Base-by-base conservation (phyloP, 2,888 invertebrate species). In the Myopa tessellatipennis region DNA sequence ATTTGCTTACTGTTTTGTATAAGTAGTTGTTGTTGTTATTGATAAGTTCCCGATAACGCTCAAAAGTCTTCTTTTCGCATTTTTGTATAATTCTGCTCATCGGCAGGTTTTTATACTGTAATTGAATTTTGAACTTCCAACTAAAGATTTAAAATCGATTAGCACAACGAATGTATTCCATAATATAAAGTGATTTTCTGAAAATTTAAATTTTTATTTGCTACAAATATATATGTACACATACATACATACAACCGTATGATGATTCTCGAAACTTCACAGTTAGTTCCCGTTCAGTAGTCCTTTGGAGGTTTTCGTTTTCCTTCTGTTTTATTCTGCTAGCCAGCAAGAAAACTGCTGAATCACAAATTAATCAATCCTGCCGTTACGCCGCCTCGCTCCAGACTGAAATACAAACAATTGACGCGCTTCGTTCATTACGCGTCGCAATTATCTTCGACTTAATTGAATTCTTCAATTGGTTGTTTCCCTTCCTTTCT, bases 401-500 rank as follows among this genome's bases (percentile, higher is more conserved):
- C 67, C 74, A 65, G 74, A 74, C 74, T 74, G 55, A 74, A 74
- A 74, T 74, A 34, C 40, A 65, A 67, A 67, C 38, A 74, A 74
- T 74, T 74, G 65, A 74, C 65, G 67, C 65, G 38, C 74, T 18
- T 16, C 63, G 65, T 34, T 63, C 74, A 74, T 65, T 36, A 34
- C 73, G 73, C 63, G 34, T 52, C 74, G 65, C 52, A 74, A 63
- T 65, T 63, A 65, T 74, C 74, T 74, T 67, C 36, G 65, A 74
- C 55, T 65, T 55, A 74, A 74, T 74, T 50, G 26, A 67, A 67
- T 74, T 65, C 52, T 55, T 67, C 36, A 16, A 8, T 65, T 65
- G 2, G 65, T 34, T 65, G 34, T 38, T 60, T 58, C 14, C 14
- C n/a, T 69, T 69, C 45, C 26, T 40, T 73, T 38, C 18, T 52